phyloP scores from a whole-genome alignment of 2,797 vertebrate species.

The Petrocephalus schoutedeni region DNA sequence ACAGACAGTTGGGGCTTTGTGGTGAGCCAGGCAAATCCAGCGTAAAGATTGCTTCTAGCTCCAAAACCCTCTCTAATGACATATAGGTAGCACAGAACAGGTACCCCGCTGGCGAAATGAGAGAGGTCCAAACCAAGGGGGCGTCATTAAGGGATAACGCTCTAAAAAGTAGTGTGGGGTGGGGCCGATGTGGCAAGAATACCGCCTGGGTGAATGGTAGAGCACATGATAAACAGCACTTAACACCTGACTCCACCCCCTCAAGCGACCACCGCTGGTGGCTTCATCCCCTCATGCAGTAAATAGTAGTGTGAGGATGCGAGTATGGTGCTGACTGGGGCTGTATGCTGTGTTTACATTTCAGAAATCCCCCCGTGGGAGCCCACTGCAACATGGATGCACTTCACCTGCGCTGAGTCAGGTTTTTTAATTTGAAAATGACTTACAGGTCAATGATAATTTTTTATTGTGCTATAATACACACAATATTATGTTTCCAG shows the following conservation, averaged over 20 bases:
- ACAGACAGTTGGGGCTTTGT: conserved; percentile 8
- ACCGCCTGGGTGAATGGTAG: not conserved
- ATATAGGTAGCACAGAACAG: conserved; percentile 26
- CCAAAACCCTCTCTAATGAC: not conserved
- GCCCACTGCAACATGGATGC: not conserved
- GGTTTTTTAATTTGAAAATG: not conserved
- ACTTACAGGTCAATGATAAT: not conserved
- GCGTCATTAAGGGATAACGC: conserved; percentile 61
- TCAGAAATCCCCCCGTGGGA: not conserved
- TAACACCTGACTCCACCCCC: not conserved
- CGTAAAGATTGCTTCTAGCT: not conserved
- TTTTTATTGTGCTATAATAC: not conserved
- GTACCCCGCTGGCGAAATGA: conserved; percentile 40
- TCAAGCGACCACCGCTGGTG: not conserved
- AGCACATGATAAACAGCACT: conserved; percentile 12
- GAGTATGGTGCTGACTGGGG: not conserved
- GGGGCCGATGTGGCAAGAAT: not conserved
- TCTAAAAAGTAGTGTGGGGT: conserved; percentile 28
- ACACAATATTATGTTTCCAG: not conserved
- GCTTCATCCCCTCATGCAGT: not conserved
- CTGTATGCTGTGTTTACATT: not conserved
- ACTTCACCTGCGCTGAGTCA: not conserved
- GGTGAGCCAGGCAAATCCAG: not conserved
- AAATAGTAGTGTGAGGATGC: not conserved
- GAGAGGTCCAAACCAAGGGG: conserved; percentile 57